Evolutionary conservation across 92 coral and sea anemone species (phyloP).

Genomic region (Plumapathes pennacea): DNA sequence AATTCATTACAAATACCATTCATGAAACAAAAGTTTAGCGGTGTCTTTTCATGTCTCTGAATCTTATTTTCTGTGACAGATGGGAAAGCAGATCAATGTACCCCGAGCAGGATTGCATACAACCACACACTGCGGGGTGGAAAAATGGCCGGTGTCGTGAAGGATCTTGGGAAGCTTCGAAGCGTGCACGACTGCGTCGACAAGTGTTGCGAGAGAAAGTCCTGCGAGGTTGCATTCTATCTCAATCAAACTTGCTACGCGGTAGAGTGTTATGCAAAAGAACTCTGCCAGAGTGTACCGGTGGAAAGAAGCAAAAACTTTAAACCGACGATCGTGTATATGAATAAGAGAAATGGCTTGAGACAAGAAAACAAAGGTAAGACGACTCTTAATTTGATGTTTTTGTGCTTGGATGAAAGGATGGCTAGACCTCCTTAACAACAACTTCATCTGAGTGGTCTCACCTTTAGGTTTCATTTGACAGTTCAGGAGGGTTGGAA

Average conservation of each 20-base stretch:
- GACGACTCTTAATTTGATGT: too few relatives aligned
- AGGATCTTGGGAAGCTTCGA: constrained; percentile 70
- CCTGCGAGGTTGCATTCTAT: constrained; percentile 86
- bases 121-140: constrained; percentile 92
- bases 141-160: constrained; percentile 78
- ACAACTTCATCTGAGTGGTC: too few relatives aligned
- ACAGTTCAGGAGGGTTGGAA: too few relatives aligned
- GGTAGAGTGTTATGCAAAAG: constrained; percentile 90
- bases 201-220: constrained; percentile 70
- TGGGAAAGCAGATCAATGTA: constrained; percentile 53
- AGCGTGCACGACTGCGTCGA: constrained; percentile 89
- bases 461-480: too few relatives aligned
- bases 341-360: constrained; percentile 67
- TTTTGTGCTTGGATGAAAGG: too few relatives aligned
- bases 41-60: too few relatives aligned
- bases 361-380: constrained; percentile 85
- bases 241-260: constrained; percentile 76
- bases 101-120: constrained; percentile 85
- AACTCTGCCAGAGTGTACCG: constrained; percentile 82
- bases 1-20: too few relatives aligned
- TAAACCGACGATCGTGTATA: constrained; percentile 79
- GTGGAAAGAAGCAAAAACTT: constrained; percentile 50
- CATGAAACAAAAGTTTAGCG: too few relatives aligned
- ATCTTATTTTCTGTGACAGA: constrained; percentile 47
- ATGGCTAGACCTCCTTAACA: too few relatives aligned